Evolutionary conservation across 2,888 invertebrate species (phyloP).

Genomic region (Diachrysia chrysitis): DNA sequence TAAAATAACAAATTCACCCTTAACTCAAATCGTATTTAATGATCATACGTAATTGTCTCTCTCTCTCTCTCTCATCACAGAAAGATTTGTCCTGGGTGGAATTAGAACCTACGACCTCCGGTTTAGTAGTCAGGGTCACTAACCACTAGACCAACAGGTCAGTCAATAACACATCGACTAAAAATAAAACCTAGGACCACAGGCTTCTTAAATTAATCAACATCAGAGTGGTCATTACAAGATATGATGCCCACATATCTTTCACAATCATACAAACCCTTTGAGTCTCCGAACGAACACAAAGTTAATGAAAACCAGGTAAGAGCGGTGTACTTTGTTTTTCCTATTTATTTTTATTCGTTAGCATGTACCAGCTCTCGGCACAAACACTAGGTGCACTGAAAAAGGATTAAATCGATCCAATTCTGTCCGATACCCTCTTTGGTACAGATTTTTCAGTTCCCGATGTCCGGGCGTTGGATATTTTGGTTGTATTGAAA

Average conservation of each 20-base stretch:
- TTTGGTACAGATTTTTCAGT: constrained; percentile 55
- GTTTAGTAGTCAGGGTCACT: no score
- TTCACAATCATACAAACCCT: constrained; percentile 12
- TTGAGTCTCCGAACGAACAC: constrained; percentile 27
- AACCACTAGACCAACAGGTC: no score
- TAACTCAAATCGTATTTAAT: no score
- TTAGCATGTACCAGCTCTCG: constrained; percentile 37
- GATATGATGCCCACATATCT: background rate
- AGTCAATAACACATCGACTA: no score
- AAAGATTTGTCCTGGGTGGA: no score
- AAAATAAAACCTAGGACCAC: background rate
- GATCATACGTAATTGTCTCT: no score
- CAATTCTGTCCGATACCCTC: constrained; percentile 53
- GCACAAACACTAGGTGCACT: constrained; percentile 58
- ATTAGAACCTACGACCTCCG: no score
- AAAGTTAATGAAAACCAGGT: constrained; percentile 42
- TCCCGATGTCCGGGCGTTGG: constrained; percentile 6
- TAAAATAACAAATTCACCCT: no score
- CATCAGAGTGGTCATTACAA: constrained; percentile 1
- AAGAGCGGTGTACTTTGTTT: constrained; percentile 20
- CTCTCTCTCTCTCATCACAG: no score
- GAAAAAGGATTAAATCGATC: constrained; percentile 68
- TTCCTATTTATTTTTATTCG: constrained; percentile 55
- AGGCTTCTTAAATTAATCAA: background rate
- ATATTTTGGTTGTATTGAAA: constrained; percentile 12